Evolutionary conservation across 1,140 invertebrate genomes (phyloP), one percentile per base, ranked within the genome.

Genomic region (Cydia splendana): DNA sequence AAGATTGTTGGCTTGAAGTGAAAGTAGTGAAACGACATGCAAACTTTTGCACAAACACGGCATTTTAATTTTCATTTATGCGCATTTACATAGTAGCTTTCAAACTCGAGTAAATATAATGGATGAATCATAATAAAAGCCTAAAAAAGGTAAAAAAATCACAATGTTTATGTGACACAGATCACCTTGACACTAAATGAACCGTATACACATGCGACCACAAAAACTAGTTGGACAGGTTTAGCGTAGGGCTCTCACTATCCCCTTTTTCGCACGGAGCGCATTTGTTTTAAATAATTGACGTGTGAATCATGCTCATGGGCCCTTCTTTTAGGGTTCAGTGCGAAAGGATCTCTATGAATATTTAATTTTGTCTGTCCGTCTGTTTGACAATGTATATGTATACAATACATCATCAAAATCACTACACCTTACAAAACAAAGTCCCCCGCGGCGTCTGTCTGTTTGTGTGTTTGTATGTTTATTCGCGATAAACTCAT

Each of bases 221-320:
- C 82, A 84, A 84, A 85, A 84, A 86, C 82, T 83, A 76, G 84
- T 80, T 65, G 51, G 76, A 81, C 84, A 75, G 77, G 86, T 85
- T 85, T 82, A 80, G 74, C 75, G 82, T 80, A 86, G 83, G 85
- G 83, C 80, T 84, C 79, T 75, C 74, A 75, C 38, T 78, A 75
- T 78, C 76, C 69, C 73, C 30, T 76, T 57, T 75, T 78, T 45
- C 67, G 67, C 74, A 75, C 30, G 24, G 28, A 75, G 24, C 24
- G 45, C 45, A 51, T 75, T 75, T 75, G 67, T 71, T 71, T 71
- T 71, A 42, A 34, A 71, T 71, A 71, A 71, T 71, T 71, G 34
- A 71, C 67, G 67, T 71, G 30, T 45, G 34, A 38, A 71, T 71
- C 67, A 71, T 38, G 67, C 34, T 71, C 38, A 18, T 45, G 18